These are phyloP conservation scores for Helicolenus hilgendorfi DNA, from an alignment of 2,797 vertebrate species.

Conservation along the genomic window DNA sequence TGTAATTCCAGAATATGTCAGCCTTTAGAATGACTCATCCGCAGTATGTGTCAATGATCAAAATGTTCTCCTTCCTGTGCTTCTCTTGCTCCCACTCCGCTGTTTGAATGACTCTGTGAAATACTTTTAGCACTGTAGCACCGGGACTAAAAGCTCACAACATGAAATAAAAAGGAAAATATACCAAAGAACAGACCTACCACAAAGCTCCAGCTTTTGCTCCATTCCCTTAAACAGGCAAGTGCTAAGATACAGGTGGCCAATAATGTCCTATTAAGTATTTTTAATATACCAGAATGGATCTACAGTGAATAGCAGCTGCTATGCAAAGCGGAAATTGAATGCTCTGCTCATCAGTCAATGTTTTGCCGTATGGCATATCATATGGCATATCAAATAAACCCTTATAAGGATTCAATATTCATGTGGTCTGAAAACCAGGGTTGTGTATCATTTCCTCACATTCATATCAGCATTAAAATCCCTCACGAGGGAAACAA, in stretches of 20 bases:
- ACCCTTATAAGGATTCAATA: constrained; percentile 69
- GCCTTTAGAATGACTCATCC: not conserved
- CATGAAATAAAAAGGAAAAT: not conserved
- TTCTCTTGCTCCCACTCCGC: not conserved
- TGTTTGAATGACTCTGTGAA: not conserved
- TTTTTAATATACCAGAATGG: constrained; percentile 79
- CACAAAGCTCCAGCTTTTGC: constrained; percentile 14
- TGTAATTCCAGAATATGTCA: not conserved
- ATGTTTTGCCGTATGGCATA: constrained; percentile 79
- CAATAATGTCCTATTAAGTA: constrained; percentile 83
- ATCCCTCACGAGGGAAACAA: constrained; percentile 58
- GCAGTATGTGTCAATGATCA: not conserved
- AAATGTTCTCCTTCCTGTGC: not conserved
- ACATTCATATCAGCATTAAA: constrained; percentile 60
- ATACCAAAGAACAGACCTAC: not conserved
- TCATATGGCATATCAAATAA: constrained; percentile 85
- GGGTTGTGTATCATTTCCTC: constrained; percentile 75
- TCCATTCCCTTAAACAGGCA: constrained; percentile 28
- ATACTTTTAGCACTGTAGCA: not conserved
- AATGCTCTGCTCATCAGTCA: constrained; percentile 81
- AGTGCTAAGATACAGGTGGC: constrained; percentile 72
- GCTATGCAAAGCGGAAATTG: constrained; percentile 78
- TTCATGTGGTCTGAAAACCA: constrained; percentile 46
- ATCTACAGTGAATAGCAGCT: constrained; percentile 82
- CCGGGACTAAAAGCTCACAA: not conserved